Base-by-base conservation (phyloP, 2,113 vertebrate species). In the Camarhynchus parvulus region DNA sequence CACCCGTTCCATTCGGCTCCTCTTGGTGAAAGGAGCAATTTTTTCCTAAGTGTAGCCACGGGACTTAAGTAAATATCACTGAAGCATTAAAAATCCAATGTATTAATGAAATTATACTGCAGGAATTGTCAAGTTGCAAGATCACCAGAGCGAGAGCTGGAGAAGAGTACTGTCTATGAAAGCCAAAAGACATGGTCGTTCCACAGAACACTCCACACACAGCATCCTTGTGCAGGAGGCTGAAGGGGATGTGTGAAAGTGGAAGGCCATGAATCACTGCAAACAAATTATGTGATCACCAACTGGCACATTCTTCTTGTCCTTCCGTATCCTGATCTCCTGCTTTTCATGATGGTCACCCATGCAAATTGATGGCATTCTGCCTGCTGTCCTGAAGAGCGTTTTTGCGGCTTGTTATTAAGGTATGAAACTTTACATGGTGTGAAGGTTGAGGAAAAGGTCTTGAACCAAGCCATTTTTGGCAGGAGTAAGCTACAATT, bases 11-110 rank as follows among this genome's bases (percentile, higher is more conserved):
- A 87, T 72, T 63, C 13, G 14, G 30, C 61, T 88, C 62, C 39
- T n/a, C 52, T 77, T 37, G 21, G 39, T 93, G 76, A 89, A 90
- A 85, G 63, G 31, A 84, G n/a, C 31, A 53, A 28, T 49, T 87
- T 95, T 88, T 81, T 70, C 69, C 64, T 68, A 77, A 49, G 20
- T 13, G 62, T 42, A n/a, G 61, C 86, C 66, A 61, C 37, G 20
- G 49, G 74, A 84, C 84, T 89, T 91, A 56, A 84, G 77, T 68
- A 87, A 96, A 92, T 85, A 89, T 52, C 31, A 13, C 24, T 9
- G 50, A 86, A 59, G 44, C 56, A 24, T 67, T 90, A 72, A 83
- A 94, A 92, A 64, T 67, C 28, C 72, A 35, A 13, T 46, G 46
- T 10, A 53, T 73, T 82, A 89, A 76, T 79, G 80, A 88, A 87